Conservation (phyloP, 2,797 vertebrate species). For the Pipistrellus kuhlii region DNA sequence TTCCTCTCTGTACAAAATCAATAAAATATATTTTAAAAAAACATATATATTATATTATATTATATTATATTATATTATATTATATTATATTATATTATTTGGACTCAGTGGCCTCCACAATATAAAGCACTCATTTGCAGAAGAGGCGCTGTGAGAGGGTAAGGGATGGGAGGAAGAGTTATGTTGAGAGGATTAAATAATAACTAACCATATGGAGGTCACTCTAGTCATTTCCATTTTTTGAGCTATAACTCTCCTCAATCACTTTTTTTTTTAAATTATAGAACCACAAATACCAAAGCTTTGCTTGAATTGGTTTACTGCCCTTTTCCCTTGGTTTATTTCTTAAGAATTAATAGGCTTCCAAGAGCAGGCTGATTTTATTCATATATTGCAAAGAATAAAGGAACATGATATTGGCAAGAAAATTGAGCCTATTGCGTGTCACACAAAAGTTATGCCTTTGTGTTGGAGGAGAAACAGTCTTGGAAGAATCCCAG, state of each 20-base stretch:
- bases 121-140: constrained; percentile 19
- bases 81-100: constrained; percentile 15
- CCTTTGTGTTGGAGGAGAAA: not conserved
- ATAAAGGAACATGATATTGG: not conserved
- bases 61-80: too few species aligned
- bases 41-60: too few species aligned
- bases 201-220: not conserved
- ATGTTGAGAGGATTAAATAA: not conserved
- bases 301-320: not conserved
- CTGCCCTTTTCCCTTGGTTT: not conserved
- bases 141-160: not conserved
- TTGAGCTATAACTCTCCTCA: not conserved
- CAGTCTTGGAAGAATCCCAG: constrained; percentile 31
- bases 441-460: constrained; percentile 30
- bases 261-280: constrained; percentile 43
- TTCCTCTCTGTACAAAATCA: too few species aligned
- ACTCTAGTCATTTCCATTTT: constrained; percentile 49
- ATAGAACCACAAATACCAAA: constrained; percentile 27
- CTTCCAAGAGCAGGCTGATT: constrained; percentile 9
- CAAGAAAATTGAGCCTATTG: constrained; percentile 6
- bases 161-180: not conserved
- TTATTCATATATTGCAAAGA: constrained; percentile 45
- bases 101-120: not conserved
- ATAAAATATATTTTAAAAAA: too few species aligned
- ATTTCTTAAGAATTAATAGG: constrained; percentile 27